Evolutionary conservation across 2,113 vertebrate genomes (phyloP).

Genomic region (Haliaeetus leucogaster): DNA sequence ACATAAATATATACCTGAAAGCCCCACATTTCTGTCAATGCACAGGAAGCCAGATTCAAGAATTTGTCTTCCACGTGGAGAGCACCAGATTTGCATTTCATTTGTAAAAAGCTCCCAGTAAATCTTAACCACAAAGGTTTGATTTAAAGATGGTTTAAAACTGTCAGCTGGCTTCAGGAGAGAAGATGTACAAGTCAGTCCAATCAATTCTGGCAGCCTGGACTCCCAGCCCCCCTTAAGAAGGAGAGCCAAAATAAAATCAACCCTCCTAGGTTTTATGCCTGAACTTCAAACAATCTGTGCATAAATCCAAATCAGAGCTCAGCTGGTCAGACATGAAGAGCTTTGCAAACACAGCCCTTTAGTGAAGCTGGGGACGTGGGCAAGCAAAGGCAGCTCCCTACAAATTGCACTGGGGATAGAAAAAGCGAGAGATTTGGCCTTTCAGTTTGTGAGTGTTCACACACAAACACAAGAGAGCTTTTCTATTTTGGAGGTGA

Average conservation of each 20-base stretch:
- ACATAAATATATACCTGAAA: not conserved
- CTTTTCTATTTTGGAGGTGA: not conserved
- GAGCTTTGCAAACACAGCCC: not conserved
- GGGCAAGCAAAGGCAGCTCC: not conserved
- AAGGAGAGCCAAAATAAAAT: not conserved
- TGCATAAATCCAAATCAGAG: not conserved
- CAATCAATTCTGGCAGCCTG: not conserved
- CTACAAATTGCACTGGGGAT: not conserved
- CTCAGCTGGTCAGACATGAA: not conserved
- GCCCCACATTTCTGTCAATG: not conserved
- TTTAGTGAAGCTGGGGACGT: not conserved
- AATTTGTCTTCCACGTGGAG: not conserved
- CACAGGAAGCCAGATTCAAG: not conserved
- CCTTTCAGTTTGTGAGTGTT: not conserved
- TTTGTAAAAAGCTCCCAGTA: not conserved
- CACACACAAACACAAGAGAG: not conserved
- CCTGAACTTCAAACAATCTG: not conserved
- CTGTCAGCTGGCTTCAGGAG: conserved; percentile 10
- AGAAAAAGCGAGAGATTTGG: not conserved
- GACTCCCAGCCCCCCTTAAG: not conserved
- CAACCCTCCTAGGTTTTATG: not conserved
- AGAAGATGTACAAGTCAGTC: not conserved
- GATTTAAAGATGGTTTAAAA: conserved; percentile 40
- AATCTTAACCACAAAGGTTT: not conserved
- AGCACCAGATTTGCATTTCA: conserved; percentile 2